Evolutionary conservation across 2,888 invertebrate species (phyloP), one percentile per base, ranked within the genome.

Genomic region (Vannuccia rotundouncinata): DNA sequence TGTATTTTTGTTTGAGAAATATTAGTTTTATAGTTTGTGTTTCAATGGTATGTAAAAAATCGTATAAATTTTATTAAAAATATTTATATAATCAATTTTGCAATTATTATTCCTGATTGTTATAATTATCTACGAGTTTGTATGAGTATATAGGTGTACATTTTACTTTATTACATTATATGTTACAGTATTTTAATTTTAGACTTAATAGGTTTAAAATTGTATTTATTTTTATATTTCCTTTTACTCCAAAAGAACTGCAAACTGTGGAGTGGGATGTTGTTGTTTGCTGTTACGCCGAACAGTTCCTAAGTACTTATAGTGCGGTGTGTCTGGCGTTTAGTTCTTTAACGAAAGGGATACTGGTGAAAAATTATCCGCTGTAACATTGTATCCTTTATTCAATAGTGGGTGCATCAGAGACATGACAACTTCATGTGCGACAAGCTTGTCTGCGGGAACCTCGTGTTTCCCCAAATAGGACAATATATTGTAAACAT

Each of bases 401-500:
- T 31, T 31, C 31, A 29, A 31, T 13, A 75, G 75, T 10, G 75
- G 75, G 22, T 29, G 29, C 29, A 75, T 31, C 22, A 75, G 31
- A 31, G 2, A 31, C 2, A 31, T 75, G 13, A 75, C 75, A 75
- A 75, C 75, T 29, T 75, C 29, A 75, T 75, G 30, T 29, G 75
- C 75, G 22, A 66, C 66, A 75, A 28, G 75, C 22, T 75, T 75
- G 29, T 75, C 29, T 29, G 22, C 74, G n/a, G 22, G 74, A 27
- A 22, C 27, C 22, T 73, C 73, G 5, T 10, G 30, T 10, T 75
- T 75, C 28, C 75, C 75, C 31, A 75, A 75, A 31, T 75, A 75
- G 75, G 75, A 29, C 75, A 75, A 75, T 29, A 75, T 75, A 75
- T 75, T 75, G 75, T 29, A 75, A 31, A 75, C 31, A 75, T 75